Conservation (phyloP, 2,797 vertebrate genomes). For the Octomys mimax region DNA sequence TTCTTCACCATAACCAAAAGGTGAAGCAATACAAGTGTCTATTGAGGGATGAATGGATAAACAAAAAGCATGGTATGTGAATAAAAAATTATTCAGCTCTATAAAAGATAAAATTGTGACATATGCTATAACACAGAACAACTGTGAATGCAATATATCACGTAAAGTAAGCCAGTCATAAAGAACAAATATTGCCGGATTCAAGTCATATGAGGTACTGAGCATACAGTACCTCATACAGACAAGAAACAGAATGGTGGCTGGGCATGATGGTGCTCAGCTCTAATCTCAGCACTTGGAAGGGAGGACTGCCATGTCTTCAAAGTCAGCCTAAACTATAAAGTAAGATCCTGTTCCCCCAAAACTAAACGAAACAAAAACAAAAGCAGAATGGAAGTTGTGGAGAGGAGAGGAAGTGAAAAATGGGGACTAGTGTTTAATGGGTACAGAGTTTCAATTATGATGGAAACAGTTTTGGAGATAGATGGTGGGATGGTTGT, state of each 20-base stretch:
- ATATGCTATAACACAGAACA: neutral
- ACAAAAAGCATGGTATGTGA: neutral
- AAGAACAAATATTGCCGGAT: neutral
- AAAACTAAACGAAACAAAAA: neutral
- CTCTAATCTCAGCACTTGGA: neutral
- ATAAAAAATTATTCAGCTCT: neutral
- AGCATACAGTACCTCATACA: neutral
- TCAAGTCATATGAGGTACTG: neutral
- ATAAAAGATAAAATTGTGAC: slow-evolving; percentile 22
- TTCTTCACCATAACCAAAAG: neutral
- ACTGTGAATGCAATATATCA: neutral
- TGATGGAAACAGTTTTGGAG: neutral
- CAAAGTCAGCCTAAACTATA: neutral
- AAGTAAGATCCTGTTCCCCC: neutral
- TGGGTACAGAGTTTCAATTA: neutral
- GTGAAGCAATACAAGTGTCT: neutral
- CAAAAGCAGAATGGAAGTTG: neutral
- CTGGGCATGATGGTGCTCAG: neutral
- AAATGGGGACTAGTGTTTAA: neutral
- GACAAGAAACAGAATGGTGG: neutral
- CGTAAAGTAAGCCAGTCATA: neutral
- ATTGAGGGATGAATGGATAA: neutral
- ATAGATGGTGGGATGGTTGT: neutral
- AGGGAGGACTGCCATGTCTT: neutral
- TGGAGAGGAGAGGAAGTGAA: too few species aligned